phyloP scores from a whole-genome alignment of 2,888 invertebrate genomes.

The Tenthredo mesomela region DNA sequence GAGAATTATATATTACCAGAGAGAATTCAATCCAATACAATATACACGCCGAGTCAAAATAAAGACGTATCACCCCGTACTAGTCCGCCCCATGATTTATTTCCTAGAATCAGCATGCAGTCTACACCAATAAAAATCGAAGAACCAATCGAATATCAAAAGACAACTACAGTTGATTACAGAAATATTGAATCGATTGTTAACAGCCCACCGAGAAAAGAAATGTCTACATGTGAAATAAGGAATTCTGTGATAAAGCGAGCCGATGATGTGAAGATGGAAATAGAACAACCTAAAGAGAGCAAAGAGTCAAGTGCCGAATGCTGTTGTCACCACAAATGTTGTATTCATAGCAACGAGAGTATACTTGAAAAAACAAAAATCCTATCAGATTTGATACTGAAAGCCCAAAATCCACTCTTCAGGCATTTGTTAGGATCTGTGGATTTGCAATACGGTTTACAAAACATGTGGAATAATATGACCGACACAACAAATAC shows the following conservation, averaged over 20 bases:
- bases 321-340: constrained; percentile 75
- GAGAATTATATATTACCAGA: constrained; percentile 71
- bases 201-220: constrained; percentile 71
- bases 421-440: constrained; percentile 71
- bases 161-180: constrained; percentile 71
- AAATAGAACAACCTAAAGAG: constrained; percentile 63
- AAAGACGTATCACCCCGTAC: constrained; percentile 61
- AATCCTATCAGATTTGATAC: constrained; percentile 74
- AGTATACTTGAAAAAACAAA: constrained; percentile 73
- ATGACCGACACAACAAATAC: constrained; percentile 65
- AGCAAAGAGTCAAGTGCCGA: constrained; percentile 57
- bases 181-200: constrained; percentile 76
- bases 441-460: constrained; percentile 72
- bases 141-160: constrained; percentile 62
- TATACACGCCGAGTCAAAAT: constrained; percentile 41
- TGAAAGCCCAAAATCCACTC: constrained; percentile 73
- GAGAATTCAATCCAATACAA: constrained; percentile 64
- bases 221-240: constrained; percentile 57
- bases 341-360: constrained; percentile 73
- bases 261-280: constrained; percentile 71
- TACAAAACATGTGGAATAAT: constrained; percentile 73
- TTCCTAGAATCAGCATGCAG: constrained; percentile 65
- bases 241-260: constrained; percentile 75
- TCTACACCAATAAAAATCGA: constrained; percentile 76
- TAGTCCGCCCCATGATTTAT: constrained; percentile 63